Evolutionary conservation across 2,113 vertebrate genomes (phyloP).

Genomic region (Daphoenositta chrysoptera): DNA sequence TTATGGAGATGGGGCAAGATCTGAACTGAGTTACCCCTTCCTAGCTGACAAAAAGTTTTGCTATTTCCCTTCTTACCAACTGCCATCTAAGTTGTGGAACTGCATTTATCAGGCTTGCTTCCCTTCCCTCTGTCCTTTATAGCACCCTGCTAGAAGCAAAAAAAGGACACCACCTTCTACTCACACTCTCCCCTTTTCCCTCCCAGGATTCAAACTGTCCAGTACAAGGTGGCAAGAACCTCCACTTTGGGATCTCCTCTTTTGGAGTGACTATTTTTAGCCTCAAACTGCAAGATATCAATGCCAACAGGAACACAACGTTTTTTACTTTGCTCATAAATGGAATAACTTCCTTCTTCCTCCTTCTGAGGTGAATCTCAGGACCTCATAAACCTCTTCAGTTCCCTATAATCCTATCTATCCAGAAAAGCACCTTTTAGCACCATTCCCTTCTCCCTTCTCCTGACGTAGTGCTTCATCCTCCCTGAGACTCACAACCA

Average conservation of each 20-base stretch:
- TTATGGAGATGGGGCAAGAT: neutral
- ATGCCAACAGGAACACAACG: neutral
- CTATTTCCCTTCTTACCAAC: neutral
- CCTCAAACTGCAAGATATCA: neutral
- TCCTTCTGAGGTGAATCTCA: neutral
- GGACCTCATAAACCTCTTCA: neutral
- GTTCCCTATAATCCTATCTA: neutral
- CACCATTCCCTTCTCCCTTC: neutral
- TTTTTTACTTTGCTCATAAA: neutral
- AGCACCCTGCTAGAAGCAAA: neutral
- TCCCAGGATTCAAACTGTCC: neutral
- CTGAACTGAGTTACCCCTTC: neutral
- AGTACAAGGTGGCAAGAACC: neutral
- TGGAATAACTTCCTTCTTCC: neutral
- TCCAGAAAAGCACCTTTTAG: neutral
- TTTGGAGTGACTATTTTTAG: neutral
- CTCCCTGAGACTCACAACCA: neutral
- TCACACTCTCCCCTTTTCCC: neutral
- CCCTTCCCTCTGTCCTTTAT: neutral
- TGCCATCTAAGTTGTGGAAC: neutral
- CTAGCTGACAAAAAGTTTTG: neutral
- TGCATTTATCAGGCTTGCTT: neutral
- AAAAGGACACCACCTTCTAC: neutral
- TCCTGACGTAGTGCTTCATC: rapidly evolving
- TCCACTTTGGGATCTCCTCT: neutral